Evolutionary conservation across 2,113 vertebrate species (phyloP).

Genomic region (Setophaga petechia): DNA sequence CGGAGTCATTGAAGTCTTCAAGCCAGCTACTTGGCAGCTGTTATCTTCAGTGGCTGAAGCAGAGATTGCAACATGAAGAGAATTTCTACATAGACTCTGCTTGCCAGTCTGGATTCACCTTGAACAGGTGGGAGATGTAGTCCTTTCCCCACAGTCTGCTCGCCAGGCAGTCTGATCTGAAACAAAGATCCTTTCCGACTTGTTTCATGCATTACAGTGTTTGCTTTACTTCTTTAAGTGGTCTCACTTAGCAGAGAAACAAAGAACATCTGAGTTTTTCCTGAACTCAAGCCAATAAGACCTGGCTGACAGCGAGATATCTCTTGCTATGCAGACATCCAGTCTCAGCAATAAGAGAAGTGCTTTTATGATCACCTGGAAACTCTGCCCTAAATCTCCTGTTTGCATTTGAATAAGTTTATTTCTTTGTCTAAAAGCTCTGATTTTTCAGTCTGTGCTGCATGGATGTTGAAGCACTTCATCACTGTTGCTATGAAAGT

Average conservation of each 20-base stretch:
- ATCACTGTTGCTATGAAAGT: constrained; percentile 58
- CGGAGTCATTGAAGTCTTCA: not conserved
- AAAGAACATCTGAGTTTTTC: not conserved
- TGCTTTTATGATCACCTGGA: not conserved
- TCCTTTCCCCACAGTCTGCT: not conserved
- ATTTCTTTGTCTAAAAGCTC: constrained; percentile 35
- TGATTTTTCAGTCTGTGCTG: not conserved
- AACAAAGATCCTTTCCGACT: not conserved
- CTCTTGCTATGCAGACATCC: not conserved
- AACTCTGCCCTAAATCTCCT: not conserved
- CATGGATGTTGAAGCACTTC: constrained; percentile 21
- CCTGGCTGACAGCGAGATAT: not conserved
- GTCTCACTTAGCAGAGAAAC: not conserved
- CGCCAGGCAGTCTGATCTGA: not conserved
- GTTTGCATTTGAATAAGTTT: constrained; percentile 34
- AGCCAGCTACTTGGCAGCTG: not conserved
- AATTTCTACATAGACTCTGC: not conserved
- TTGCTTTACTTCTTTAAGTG: not conserved
- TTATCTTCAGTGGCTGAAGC: not conserved
- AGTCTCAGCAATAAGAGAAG: not conserved
- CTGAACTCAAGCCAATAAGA: not conserved
- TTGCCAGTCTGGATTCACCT: not conserved
- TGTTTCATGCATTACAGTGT: not conserved
- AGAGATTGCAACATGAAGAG: not conserved
- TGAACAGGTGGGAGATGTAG: not conserved